Conservation (phyloP, 2,797 vertebrate species). For the Lagorchestes hirsutus region DNA sequence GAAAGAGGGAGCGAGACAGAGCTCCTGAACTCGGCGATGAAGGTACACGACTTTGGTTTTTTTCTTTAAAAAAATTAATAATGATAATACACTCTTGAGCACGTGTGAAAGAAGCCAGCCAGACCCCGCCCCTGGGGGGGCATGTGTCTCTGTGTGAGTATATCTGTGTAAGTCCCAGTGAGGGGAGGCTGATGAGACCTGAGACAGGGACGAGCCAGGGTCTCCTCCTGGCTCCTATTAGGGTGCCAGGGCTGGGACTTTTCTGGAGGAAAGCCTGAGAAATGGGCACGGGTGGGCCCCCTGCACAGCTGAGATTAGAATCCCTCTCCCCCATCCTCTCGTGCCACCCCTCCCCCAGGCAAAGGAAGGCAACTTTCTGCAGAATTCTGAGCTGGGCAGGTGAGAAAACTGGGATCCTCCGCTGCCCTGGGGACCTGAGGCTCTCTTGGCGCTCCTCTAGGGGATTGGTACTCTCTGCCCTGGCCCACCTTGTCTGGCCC, state of each 20-base stretch:
- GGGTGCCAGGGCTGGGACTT: background rate
- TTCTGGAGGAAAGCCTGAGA: background rate
- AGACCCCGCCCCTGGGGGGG: constrained; percentile 19
- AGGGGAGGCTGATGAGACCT: background rate
- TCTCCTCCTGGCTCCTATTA: background rate
- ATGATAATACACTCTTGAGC: background rate
- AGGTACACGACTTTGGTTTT: constrained; percentile 84
- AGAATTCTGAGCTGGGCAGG: background rate
- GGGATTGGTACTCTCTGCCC: background rate
- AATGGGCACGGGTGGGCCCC: background rate
- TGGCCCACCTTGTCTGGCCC: background rate
- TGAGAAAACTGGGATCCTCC: background rate
- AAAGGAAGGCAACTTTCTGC: background rate
- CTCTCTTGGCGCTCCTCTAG: background rate
- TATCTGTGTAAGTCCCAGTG: background rate
- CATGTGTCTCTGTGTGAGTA: constrained; percentile 12
- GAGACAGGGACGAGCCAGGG: background rate
- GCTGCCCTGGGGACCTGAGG: background rate
- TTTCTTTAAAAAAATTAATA: background rate
- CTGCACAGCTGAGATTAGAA: background rate
- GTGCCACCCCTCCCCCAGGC: background rate
- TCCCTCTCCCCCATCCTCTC: background rate
- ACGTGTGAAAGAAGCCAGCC: background rate
- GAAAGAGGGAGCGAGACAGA: constrained; percentile 84
- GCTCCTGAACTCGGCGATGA: constrained; percentile 84